phyloP scores from a whole-genome alignment of 2,888 invertebrate genomes.

The Epistrophe grossulariae region DNA sequence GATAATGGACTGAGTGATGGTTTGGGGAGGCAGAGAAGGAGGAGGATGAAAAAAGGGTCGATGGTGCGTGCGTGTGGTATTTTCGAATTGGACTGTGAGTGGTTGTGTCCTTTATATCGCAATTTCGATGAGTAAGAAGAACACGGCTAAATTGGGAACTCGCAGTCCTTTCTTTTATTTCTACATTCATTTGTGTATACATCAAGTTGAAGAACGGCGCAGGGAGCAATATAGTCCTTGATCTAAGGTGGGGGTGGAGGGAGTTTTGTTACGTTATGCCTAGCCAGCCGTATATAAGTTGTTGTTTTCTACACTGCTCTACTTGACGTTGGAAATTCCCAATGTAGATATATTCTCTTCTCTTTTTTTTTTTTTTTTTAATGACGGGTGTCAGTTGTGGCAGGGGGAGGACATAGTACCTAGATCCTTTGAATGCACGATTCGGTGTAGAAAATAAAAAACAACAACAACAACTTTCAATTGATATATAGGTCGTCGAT shows the following conservation, averaged over 20 bases:
- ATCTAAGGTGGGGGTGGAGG: neutral
- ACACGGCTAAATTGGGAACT: conserved; percentile 63
- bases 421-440: conserved; percentile 37
- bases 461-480: conserved; percentile 34
- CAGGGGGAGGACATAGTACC: neutral
- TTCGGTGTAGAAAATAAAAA: conserved; percentile 29
- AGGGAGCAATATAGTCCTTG: conserved; percentile 7
- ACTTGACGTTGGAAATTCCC: conserved; percentile 42
- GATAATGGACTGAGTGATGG: neutral
- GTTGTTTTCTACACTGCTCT: conserved; percentile 18
- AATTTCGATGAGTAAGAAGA: conserved; percentile 36
- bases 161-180: conserved; percentile 44
- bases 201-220: neutral
- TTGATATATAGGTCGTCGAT: conserved; percentile 69
- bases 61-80: conserved; percentile 66
- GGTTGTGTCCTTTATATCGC: conserved; percentile 42
- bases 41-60: neutral
- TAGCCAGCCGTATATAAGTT: conserved; percentile 7
- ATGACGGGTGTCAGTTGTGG: conserved; percentile 52
- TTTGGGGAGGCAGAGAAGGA: neutral
- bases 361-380: conserved; percentile 35
- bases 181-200: neutral
- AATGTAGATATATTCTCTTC: neutral
- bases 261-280: neutral
- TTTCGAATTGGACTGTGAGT: conserved; percentile 56